These are phyloP conservation scores for Hermodice carunculata DNA, from an alignment of 2,888 invertebrate species.

Conservation along the genomic window DNA sequence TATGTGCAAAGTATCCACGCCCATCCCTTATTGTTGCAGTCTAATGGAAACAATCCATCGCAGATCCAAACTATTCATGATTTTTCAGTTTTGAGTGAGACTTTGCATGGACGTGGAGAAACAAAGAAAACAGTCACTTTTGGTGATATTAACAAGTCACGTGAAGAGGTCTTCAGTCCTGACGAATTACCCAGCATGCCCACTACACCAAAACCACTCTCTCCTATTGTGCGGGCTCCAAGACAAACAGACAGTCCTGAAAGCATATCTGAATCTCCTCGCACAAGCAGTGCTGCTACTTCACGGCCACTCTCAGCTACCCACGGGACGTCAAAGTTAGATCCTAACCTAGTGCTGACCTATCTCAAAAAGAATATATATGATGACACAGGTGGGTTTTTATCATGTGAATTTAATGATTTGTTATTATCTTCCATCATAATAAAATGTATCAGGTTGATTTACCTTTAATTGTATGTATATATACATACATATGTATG, in stretches of 20 bases:
- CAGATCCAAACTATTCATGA: too few relatives aligned
- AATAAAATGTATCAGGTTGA: not conserved
- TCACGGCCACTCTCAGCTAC: not conserved
- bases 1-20: too few relatives aligned
- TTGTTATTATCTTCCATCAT: not conserved
- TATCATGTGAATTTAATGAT: not conserved
- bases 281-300: not conserved
- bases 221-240: not conserved
- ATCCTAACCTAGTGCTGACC: slow-evolving; percentile 42
- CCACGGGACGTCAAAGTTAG: slow-evolving; percentile 11
- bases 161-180: not conserved
- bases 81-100: not conserved
- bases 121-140: slow-evolving; percentile 10
- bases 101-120: not conserved
- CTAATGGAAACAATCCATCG: too few relatives aligned
- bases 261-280: not conserved
- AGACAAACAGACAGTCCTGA: not conserved
- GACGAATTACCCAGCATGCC: not conserved
- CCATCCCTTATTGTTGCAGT: too few relatives aligned
- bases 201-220: not conserved
- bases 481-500: too few relatives aligned
- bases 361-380: slow-evolving; percentile 58
- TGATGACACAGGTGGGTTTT: slow-evolving; percentile 53
- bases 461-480: too few relatives aligned
- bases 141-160: not conserved